Base-by-base conservation (phyloP, 1,140 invertebrate genomes). In the Macrosteles quadrilineatus region DNA sequence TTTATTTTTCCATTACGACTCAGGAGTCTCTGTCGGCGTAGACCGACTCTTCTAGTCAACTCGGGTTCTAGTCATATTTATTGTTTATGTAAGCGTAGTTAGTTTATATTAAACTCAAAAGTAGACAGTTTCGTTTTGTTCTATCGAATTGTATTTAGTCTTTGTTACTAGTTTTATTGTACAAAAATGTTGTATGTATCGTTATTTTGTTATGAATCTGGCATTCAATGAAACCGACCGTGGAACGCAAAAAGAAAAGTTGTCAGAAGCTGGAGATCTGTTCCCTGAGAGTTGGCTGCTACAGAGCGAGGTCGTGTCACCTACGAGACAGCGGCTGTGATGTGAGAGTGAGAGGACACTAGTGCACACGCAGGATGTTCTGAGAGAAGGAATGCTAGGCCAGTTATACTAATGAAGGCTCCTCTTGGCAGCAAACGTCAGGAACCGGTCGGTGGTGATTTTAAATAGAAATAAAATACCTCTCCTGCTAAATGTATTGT, bases 401-500 rank as follows among this genome's bases (percentile, higher is more conserved):
- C 1, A 21, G 30, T 55, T 55, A 1, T 2, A 32, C 23, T n/a
- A 29, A 17, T 27, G 25, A 29, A 11, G 31, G 65, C 2, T 32
- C 43, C 63, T 43, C 50, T 67, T 65, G 50, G 14, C 23, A 70
- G 62, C 62, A 69, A 69, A 69, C 17, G 67, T 69, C 62, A 40
- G 64, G 43, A 71, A 63, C 55, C 67, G 68, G 62, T 69, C 31
- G 32, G 36, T 31, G 25, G 53, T 57, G 32, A 53, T 43, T 36
- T 43, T 36, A 59, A 69, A 62, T 47, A 69, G 32, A 43, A 50
- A 47, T 63, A 68, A 32, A 43, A 47, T 63, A 66, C 32, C 45
- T 69, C 65, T 63, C 71, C 71, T 31, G 71, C 71, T 72, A 69
- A 69, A 72, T 72, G 68, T 72, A 30, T 63, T 68, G 53, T 71